Evolutionary conservation across 2,113 vertebrate species (phyloP).

Genomic region (Seriola aureovittata): DNA sequence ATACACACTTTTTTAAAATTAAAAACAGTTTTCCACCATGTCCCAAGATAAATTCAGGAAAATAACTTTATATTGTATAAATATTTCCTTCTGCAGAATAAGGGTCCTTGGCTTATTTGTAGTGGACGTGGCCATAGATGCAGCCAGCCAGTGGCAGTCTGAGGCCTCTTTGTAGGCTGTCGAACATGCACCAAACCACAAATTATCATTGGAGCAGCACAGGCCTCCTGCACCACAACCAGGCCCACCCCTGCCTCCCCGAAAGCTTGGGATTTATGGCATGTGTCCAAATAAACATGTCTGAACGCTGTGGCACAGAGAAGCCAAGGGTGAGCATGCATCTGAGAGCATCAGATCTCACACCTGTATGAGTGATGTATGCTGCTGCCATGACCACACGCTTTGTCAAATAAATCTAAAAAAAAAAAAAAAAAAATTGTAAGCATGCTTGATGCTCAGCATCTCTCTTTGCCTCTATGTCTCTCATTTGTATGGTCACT

Average conservation of each 20-base stretch:
- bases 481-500: slow-evolving; percentile 22
- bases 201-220: slow-evolving; percentile 91
- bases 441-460: slow-evolving; percentile 1
- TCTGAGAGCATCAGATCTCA: slow-evolving; percentile 67
- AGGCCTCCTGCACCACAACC: slow-evolving; percentile 81
- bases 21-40: slow-evolving; percentile 47
- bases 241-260: slow-evolving; percentile 56
- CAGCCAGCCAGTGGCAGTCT: slow-evolving; percentile 86
- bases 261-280: slow-evolving; percentile 83
- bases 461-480: slow-evolving; percentile 6
- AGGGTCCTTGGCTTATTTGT: slow-evolving; percentile 77
- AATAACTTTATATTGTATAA: slow-evolving; percentile 70
- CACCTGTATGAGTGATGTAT: slow-evolving; percentile 57
- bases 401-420: slow-evolving; percentile 45
- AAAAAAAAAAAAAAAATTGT: slow-evolving; percentile 7
- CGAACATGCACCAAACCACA: slow-evolving; percentile 92
- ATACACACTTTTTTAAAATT: slow-evolving; percentile 36
- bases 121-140: slow-evolving; percentile 85
- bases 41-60: slow-evolving; percentile 70
- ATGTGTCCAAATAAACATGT: slow-evolving; percentile 91
- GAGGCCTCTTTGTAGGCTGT: slow-evolving; percentile 91
- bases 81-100: slow-evolving; percentile 73
- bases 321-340: slow-evolving; percentile 73
- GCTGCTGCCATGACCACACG: slow-evolving; percentile 10
- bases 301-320: slow-evolving; percentile 68